phyloP scores from a whole-genome alignment of 1,140 invertebrate species.

The Rhopalosiphum padi region DNA sequence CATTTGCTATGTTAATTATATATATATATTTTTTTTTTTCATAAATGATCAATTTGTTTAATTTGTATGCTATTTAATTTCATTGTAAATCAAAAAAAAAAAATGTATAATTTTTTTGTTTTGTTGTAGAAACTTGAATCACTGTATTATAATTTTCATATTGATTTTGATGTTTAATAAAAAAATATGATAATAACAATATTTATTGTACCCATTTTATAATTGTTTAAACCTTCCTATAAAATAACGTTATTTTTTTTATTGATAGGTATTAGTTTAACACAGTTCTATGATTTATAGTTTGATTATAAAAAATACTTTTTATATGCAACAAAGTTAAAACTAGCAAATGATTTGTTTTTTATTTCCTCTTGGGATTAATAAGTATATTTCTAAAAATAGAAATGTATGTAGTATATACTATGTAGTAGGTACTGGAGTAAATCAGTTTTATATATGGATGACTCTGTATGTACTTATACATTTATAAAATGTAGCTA shows the following conservation, averaged over 20 bases:
- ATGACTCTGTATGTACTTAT: not conserved
- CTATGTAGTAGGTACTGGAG: not conserved
- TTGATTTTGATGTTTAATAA: conserved; percentile 45
- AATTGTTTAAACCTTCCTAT: not conserved
- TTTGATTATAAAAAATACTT: not conserved
- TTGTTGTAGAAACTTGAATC: conserved; percentile 24
- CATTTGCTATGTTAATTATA: conserved; percentile 2
- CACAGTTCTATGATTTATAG: not conserved
- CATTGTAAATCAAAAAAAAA: not conserved
- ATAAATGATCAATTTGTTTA: conserved; percentile 40
- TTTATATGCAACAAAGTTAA: no score
- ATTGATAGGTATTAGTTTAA: no score
- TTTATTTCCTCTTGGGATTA: no score
- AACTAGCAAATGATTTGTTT: no score
- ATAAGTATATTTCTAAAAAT: no score
- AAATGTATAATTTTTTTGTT: conserved; percentile 13
- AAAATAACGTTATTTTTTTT: not conserved
- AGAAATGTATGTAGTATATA: not conserved
- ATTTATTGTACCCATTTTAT: not conserved
- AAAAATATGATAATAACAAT: not conserved
- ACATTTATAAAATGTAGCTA: not conserved
- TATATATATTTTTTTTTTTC: not conserved
- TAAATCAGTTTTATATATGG: not conserved
- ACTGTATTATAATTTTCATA: conserved; percentile 49
- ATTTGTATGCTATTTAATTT: not conserved